phyloP scores from a whole-genome alignment of 2,113 vertebrate genomes.

The Ploceus nigricollis region DNA sequence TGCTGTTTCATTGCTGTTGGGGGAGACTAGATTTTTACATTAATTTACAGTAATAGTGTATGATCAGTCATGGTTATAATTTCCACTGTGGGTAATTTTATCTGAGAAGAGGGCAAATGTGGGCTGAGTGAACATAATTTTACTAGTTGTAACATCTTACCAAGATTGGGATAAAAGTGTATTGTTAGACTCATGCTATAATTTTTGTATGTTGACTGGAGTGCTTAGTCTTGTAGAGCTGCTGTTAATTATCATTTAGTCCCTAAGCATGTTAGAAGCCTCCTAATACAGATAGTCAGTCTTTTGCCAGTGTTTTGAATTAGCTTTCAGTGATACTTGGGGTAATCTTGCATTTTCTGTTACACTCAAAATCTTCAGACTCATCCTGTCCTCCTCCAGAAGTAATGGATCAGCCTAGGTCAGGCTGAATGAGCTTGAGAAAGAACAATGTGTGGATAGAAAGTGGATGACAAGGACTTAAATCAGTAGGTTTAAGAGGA shows the following conservation, averaged over 20 bases:
- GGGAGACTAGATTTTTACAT: background rate
- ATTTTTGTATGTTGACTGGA: background rate
- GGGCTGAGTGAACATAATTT: background rate
- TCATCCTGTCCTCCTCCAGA: background rate
- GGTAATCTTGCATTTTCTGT: background rate
- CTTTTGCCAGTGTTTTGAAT: background rate
- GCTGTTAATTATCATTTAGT: background rate
- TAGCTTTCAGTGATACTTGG: background rate
- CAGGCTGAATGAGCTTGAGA: background rate
- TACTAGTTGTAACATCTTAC: background rate
- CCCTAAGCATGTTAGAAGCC: background rate
- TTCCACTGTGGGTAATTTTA: conserved; percentile 15
- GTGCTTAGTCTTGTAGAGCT: background rate
- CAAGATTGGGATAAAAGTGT: background rate
- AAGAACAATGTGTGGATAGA: background rate
- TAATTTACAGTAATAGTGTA: background rate
- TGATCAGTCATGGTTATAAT: conserved; percentile 32
- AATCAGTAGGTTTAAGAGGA: background rate
- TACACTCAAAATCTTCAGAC: background rate
- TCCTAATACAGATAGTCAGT: background rate
- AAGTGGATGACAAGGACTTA: background rate
- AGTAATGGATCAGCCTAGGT: background rate
- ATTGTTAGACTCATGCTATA: background rate
- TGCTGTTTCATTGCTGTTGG: conserved; percentile 14
- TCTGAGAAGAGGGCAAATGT: conserved; percentile 16